These are phyloP conservation scores for Anastrepha obliqua DNA, from an alignment of 1,140 invertebrate genomes.

Conservation along the genomic window DNA sequence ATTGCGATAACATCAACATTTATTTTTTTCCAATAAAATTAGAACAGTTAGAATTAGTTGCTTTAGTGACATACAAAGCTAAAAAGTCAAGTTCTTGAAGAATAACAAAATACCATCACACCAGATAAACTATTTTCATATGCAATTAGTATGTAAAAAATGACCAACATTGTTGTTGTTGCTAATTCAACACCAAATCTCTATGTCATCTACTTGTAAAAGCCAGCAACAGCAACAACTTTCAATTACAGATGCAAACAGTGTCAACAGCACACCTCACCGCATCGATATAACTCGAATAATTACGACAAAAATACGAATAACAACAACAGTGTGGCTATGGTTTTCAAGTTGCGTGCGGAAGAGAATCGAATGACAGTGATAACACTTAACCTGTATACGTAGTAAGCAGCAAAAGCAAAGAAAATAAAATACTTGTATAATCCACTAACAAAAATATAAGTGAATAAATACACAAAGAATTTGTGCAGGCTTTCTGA, in stretches of 20 bases:
- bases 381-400: slow-evolving; percentile 48
- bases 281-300: background rate
- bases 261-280: slow-evolving; percentile 45
- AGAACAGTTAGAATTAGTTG: slow-evolving; percentile 4
- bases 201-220: background rate
- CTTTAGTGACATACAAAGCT: background rate
- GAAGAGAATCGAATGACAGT: slow-evolving; percentile 34
- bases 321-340: background rate
- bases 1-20: background rate
- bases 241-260: slow-evolving; percentile 35
- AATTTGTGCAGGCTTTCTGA: background rate
- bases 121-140: background rate
- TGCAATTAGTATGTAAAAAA: slow-evolving; percentile 17
- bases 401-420: background rate
- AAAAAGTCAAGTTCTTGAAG: background rate
- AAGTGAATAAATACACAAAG: background rate
- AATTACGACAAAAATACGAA: slow-evolving; percentile 34
- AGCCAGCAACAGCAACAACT: slow-evolving; percentile 31
- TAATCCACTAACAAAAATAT: background rate
- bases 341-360: slow-evolving; percentile 16
- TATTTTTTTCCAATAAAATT: slow-evolving; percentile 15
- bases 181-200: background rate
- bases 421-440: background rate
- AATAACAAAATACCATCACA: background rate
- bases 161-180: background rate